phyloP scores from a whole-genome alignment of 2,888 invertebrate genomes.

The Amiota mariae region DNA sequence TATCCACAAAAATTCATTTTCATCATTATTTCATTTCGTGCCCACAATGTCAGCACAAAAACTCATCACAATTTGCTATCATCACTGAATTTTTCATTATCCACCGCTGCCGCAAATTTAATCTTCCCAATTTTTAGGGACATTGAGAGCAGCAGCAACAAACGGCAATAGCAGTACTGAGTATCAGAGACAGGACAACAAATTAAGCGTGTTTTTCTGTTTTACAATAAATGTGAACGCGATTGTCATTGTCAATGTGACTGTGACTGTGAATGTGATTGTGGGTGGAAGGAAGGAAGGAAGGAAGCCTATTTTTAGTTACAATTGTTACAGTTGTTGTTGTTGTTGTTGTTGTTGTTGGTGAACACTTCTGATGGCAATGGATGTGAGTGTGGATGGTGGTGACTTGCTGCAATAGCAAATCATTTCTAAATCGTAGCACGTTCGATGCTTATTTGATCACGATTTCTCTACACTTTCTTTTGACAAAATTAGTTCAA shows the following conservation, averaged over 20 bases:
- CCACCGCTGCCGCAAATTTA: conserved; percentile 7
- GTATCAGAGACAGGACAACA: not conserved
- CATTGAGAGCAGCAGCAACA: not conserved
- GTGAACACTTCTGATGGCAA: no score
- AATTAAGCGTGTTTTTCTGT: conserved; percentile 21
- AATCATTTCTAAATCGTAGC: conserved; percentile 18
- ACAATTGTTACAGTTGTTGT: not conserved
- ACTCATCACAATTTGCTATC: conserved; percentile 2
- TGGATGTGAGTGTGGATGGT: no score
- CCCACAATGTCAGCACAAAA: not conserved
- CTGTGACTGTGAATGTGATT: no score
- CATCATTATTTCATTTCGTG: no score
- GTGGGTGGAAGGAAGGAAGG: no score
- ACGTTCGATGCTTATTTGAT: conserved; percentile 30
- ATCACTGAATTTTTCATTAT: conserved; percentile 5
- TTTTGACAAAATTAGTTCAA: conserved; percentile 29
- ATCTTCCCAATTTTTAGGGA: no score
- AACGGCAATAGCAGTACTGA: not conserved
- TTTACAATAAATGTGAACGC: not conserved
- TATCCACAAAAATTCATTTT: no score
- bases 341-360: no score
- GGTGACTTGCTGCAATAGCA: conserved; percentile 5
- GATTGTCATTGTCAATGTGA: no score
- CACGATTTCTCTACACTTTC: conserved; percentile 30
- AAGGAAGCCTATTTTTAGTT: conserved; percentile 14